Percentiles rank a stretch among this genome's conserved stretches.
Evolutionary conservation across 2,113 vertebrate species (phyloP).

Genomic region (Plecturocebus donacophilus): DNA sequence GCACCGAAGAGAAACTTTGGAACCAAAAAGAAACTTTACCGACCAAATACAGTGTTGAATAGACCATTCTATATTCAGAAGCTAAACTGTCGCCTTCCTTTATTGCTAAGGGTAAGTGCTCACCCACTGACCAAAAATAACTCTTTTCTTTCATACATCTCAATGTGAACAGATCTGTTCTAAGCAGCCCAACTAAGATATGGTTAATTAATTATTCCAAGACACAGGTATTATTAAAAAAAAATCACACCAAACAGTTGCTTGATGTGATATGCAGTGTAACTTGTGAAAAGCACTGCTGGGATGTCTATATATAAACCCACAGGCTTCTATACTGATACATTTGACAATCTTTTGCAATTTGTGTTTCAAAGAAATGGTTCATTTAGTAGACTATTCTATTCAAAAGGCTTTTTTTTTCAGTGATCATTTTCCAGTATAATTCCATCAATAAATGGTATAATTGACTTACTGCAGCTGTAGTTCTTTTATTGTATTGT

Average conservation of each 20-base stretch:
- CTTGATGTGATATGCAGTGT: neutral
- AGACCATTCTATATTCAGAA: conserved; percentile 62
- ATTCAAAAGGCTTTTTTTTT: conserved; percentile 13
- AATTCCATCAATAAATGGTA: conserved; percentile 59
- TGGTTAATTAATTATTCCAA: neutral
- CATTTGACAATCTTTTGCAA: neutral
- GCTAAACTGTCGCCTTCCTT: conserved; percentile 43
- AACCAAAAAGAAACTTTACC: conserved; percentile 65
- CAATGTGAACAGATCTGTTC: neutral
- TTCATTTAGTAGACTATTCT: conserved; percentile 46
- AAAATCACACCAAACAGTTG: neutral
- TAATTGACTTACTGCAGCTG: neutral
- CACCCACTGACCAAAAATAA: conserved; percentile 44
- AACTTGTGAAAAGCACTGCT: neutral
- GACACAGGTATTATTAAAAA: neutral
- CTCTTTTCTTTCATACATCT: neutral
- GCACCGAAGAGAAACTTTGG: neutral
- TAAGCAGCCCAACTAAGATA: neutral
- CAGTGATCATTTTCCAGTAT: conserved; percentile 34
- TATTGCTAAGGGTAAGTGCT: conserved; percentile 33
- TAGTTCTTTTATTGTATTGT: neutral
- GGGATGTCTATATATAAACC: neutral
- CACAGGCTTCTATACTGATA: neutral
- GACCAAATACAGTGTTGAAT: conserved; percentile 26
- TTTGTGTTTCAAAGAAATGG: conserved; percentile 44